Evolutionary conservation across 2,888 invertebrate species (phyloP).

Genomic region (Busseola fusca): DNA sequence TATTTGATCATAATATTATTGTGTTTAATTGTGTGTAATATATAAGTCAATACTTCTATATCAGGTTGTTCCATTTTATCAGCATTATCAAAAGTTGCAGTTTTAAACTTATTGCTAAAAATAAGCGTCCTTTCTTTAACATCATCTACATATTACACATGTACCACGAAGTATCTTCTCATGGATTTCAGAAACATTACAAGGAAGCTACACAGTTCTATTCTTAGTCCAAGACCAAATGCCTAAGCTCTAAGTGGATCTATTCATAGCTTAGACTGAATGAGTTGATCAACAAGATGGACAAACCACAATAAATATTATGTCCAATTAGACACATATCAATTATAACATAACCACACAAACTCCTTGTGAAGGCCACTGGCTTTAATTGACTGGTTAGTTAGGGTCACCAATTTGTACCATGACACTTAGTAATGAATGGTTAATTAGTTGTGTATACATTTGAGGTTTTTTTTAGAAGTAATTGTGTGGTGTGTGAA

Average conservation of each 20-base stretch:
- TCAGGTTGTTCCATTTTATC: not conserved
- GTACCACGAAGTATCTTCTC: constrained; percentile 37
- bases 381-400: constrained; percentile 49
- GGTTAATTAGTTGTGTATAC: constrained; percentile 40
- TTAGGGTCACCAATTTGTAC: constrained; percentile 50
- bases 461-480: constrained; percentile 36
- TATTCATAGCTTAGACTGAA: constrained; percentile 53
- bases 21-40: not conserved
- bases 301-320: constrained; percentile 48
- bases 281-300: constrained; percentile 50
- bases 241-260: constrained; percentile 48
- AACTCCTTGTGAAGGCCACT: constrained; percentile 56
- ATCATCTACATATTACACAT: not conserved
- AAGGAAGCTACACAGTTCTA: constrained; percentile 48
- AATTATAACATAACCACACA: constrained; percentile 57
- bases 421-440: constrained; percentile 23
- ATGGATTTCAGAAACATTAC: constrained; percentile 32
- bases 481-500: constrained; percentile 22
- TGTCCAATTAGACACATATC: constrained; percentile 63
- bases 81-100: not conserved
- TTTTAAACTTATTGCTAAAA: not conserved
- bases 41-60: no score
- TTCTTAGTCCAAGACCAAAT: constrained; percentile 53
- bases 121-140: not conserved
- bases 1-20: constrained; percentile 3